Evolutionary conservation across 2,888 invertebrate species (phyloP).

Genomic region (Napeogenes sylphis): DNA sequence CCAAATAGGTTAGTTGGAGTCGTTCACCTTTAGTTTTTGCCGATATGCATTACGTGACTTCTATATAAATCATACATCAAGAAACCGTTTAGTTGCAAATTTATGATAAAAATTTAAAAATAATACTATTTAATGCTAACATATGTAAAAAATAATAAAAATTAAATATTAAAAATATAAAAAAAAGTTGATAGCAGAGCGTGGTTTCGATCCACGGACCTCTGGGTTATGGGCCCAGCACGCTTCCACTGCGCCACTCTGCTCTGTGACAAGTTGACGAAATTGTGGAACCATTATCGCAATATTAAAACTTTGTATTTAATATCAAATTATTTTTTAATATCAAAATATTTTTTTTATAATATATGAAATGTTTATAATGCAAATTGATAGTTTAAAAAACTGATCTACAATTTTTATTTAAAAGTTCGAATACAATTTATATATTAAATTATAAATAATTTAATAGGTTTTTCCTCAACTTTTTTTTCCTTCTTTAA

Average conservation of each 20-base stretch:
- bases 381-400: too few species aligned
- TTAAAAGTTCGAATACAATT: too few species aligned
- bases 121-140: neutral
- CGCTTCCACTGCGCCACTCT: slow-evolving; percentile 91
- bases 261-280: slow-evolving; percentile 51
- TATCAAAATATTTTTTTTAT: too few species aligned
- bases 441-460: too few species aligned
- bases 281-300: slow-evolving; percentile 8
- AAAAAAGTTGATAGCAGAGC: slow-evolving; percentile 77
- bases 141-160: slow-evolving; percentile 2
- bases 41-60: neutral
- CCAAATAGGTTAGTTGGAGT: slow-evolving; percentile 20
- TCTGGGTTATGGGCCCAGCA: slow-evolving; percentile 93
- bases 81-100: neutral
- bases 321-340: neutral
- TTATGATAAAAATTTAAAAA: neutral
- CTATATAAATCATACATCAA: too few species aligned
- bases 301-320: neutral
- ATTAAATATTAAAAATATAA: slow-evolving; percentile 11
- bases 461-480: too few species aligned
- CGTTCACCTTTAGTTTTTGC: slow-evolving; percentile 4
- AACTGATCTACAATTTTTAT: too few species aligned
- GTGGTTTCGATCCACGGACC: slow-evolving; percentile 94
- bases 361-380: too few species aligned
- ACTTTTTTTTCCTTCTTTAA: too few species aligned